Conservation (phyloP, 2,113 vertebrate genomes). For the Takifugu bimaculatus region DNA sequence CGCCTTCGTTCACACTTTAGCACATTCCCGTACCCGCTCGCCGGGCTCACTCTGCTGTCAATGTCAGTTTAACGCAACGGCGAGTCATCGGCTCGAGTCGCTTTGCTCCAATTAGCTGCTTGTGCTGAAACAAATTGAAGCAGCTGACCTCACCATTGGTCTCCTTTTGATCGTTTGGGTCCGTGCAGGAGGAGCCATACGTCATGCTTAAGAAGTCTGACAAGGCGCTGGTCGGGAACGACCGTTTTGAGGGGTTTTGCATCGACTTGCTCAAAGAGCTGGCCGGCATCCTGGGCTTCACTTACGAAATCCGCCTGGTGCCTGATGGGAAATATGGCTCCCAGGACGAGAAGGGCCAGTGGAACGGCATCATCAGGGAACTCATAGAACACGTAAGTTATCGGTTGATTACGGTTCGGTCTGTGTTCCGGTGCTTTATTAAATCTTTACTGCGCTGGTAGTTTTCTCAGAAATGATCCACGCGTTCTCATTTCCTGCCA, state of each 20-base stretch:
- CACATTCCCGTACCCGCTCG: conserved; percentile 8
- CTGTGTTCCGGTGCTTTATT: no score
- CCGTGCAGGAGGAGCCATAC: conserved; percentile 91
- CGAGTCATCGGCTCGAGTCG: conserved; percentile 62
- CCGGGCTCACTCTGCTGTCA: conserved; percentile 53
- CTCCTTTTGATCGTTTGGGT: conserved; percentile 67
- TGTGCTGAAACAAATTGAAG: conserved; percentile 61
- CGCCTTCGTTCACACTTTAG: conserved; percentile 48
- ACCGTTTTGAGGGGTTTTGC: conserved; percentile 97
- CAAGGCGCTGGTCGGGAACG: conserved; percentile 89
- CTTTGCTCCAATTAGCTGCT: conserved; percentile 68
- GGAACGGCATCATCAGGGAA: conserved; percentile 97
- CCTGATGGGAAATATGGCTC: conserved; percentile 93
- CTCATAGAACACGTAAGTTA: conserved; percentile 96
- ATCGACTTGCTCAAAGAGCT: conserved; percentile 95
- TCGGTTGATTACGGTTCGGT: no score
- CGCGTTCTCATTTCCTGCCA: no score
- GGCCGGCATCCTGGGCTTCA: conserved; percentile 89
- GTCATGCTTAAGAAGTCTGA: conserved; percentile 98
- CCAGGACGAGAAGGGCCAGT: conserved; percentile 97
- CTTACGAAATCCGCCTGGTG: conserved; percentile 92
- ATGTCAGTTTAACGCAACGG: conserved; percentile 63
- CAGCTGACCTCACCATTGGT: conserved; percentile 67
- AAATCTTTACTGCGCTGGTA: no score
- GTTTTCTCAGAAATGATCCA: no score